Evolutionary conservation across 2,888 invertebrate species (phyloP).

Genomic region (Pecten maximus): DNA sequence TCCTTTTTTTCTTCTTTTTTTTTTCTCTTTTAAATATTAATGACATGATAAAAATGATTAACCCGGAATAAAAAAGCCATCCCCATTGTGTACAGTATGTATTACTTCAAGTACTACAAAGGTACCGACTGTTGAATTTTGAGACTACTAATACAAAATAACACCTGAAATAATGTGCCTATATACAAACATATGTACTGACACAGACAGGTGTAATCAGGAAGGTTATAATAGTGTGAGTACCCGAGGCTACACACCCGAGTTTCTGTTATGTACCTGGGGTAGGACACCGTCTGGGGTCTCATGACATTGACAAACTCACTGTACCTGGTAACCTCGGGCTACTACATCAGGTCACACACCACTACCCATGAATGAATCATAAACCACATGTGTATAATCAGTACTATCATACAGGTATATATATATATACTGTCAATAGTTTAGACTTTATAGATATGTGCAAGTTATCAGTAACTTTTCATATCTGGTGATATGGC

Average conservation of each 20-base stretch:
- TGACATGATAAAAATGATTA: no score
- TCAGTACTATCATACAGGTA: background rate
- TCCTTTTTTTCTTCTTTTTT: no score
- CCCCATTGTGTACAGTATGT: no score
- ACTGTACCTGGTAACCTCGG: background rate
- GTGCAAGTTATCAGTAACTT: background rate
- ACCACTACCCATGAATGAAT: slow-evolving; percentile 1
- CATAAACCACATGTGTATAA: background rate
- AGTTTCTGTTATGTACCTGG: background rate
- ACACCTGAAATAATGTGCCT: background rate
- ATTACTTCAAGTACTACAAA: background rate
- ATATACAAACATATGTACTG: background rate
- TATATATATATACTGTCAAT: background rate
- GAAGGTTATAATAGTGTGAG: background rate
- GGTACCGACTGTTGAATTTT: background rate
- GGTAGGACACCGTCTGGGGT: background rate
- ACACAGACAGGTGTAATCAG: background rate
- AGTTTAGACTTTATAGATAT: background rate
- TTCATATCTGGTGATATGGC: background rate
- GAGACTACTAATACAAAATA: background rate
- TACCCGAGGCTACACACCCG: background rate
- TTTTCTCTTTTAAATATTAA: no score
- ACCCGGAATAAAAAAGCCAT: no score
- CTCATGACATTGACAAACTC: background rate
- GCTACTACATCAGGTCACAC: background rate